Evolutionary conservation across 1,140 invertebrate genomes (phyloP), one percentile per base, ranked within the genome.

Genomic region (Schlechtendalia chinensis): DNA sequence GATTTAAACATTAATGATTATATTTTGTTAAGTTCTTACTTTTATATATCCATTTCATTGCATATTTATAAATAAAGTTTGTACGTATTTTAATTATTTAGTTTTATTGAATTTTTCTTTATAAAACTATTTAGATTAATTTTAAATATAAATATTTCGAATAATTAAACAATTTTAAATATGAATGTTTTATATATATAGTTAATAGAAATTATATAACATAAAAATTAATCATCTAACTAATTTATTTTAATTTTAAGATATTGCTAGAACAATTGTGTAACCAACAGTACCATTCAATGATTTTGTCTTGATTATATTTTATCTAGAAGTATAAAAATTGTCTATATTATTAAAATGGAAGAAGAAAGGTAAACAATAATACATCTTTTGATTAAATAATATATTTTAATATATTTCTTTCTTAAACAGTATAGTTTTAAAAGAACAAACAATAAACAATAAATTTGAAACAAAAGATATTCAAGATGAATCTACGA

Each of bases 381-480:
- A n/a, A 45, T 22, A 32, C 14, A 50, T 17, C 1, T 67, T 45
- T 61, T 10, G 0, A 50, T 19, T 50, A 6, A 27, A 50, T 69
- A 50, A 3, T 24, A 27, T 69, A n/a, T n/a, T 47, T 1, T 50
- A 45, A 50, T 47, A 0, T 69, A 45, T 67, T 22, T 45, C 4
- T 27, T 47, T 17, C 53, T n/a, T 17, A 2, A 27, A n/a, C 11
- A 72, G 69, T 32, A 29, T 6, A n/a, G 12, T 54, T 54, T 19
- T 72, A 72, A 54, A 72, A 54, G 17, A 53, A 79, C 39, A 63
- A 27, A 5, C 16, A 29, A 3, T 59, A 39, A 14, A 22, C 12
- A 11, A 79, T 79, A 10, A 50, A 77, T 17, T 22, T 22, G 58
- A 61, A 79, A 6, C 16, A n/a, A n/a, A 72, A 54, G 11, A 71